A percentile compares a stretch with the other conserved stretches of the same genome.
Conservation (phyloP, 2,113 vertebrate species). For the Antidorcas marsupialis region DNA sequence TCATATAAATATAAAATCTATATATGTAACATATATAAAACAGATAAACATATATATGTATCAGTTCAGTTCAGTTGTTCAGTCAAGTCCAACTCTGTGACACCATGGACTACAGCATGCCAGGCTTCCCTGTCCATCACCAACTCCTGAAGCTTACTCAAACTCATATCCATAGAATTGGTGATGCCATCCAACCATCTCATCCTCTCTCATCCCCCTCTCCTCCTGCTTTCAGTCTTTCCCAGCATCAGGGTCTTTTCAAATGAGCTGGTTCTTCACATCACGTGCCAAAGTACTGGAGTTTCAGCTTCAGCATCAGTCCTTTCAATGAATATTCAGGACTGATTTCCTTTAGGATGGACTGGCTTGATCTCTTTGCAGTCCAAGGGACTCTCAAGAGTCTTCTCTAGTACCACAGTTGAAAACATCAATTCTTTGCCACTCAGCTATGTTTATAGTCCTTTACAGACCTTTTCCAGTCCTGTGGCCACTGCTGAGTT, state of each 20-base stretch:
- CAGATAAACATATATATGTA: not conserved
- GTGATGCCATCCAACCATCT: not conserved
- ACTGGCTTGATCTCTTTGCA: not conserved
- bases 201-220: not conserved
- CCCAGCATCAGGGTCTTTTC: not conserved
- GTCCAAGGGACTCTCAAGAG: not conserved
- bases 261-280: not conserved
- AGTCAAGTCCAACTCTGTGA: not conserved
- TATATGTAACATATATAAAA: not conserved
- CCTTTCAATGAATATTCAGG: not conserved
- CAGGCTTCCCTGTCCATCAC: not conserved
- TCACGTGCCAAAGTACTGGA: not conserved
- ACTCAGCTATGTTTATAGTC: not conserved
- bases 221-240: not conserved
- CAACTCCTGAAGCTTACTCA: not conserved
- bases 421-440: not conserved
- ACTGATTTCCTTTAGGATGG: not conserved
- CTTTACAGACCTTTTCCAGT: not conserved
- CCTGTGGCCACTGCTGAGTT: not conserved
- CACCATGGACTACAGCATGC: fast-evolving
- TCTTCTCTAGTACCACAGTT: not conserved
- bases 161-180: not conserved
- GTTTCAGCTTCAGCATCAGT: not conserved
- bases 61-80: not conserved
- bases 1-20: not conserved